phyloP scores from a whole-genome alignment of 2,888 invertebrate species.

The Mongoloraphidia duomilia region DNA sequence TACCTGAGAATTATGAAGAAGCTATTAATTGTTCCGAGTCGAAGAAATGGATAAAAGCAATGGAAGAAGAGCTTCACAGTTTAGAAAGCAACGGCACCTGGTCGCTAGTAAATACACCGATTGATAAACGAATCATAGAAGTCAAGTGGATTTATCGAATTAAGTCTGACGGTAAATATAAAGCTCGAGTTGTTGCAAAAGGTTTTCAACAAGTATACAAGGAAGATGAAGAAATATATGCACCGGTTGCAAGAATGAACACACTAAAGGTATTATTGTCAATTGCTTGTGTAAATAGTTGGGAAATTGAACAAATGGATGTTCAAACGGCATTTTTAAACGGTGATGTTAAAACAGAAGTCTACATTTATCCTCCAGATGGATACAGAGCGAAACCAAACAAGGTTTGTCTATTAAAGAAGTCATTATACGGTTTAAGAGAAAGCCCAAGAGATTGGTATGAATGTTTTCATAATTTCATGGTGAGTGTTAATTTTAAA shows the following conservation, averaged over 20 bases:
- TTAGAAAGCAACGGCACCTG: not conserved
- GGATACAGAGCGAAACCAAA: not conserved
- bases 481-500: not conserved
- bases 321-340: not conserved
- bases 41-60: too few species aligned
- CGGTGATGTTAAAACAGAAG: not conserved
- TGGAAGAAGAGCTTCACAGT: not conserved
- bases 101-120: not conserved
- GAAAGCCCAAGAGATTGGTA: not conserved
- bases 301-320: not conserved
- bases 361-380: not conserved
- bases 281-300: not conserved
- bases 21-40: too few species aligned
- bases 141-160: not conserved
- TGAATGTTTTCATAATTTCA: not conserved
- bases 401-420: not conserved
- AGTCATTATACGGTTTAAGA: not conserved
- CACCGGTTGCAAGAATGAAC: too few species aligned
- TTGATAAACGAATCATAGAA: not conserved
- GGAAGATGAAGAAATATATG: too few species aligned
- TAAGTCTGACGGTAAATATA: not conserved
- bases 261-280: not conserved
- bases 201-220: too few species aligned
- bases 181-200: too few species aligned
- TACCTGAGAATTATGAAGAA: not conserved